Percentiles rank a stretch among this genome's conserved stretches.
phyloP scores from a whole-genome alignment of 2,888 invertebrate species.

The Laothoe populi region DNA sequence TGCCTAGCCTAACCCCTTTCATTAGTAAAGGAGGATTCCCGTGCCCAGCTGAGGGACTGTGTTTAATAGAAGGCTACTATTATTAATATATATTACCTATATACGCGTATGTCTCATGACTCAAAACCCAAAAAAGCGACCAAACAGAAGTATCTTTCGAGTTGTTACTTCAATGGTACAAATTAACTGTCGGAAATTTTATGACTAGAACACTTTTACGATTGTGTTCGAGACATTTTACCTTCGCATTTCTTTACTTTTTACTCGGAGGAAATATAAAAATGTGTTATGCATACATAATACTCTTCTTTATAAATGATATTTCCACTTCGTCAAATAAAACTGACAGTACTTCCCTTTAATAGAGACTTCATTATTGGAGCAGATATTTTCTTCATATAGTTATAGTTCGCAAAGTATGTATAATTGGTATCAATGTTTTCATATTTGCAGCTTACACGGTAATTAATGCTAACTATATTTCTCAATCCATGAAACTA shows the following conservation, averaged over 20 bases:
- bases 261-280: slow-evolving; percentile 15
- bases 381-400: not conserved
- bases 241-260: slow-evolving; percentile 23
- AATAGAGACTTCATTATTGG: not conserved
- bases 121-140: slow-evolving; percentile 35
- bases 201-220: slow-evolving; percentile 37
- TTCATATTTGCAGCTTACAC: too few relatives aligned
- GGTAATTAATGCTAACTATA: too few relatives aligned
- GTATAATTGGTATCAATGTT: too few relatives aligned
- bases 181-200: slow-evolving; percentile 57
- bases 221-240: slow-evolving; percentile 30
- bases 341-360: not conserved
- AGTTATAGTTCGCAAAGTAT: too few relatives aligned
- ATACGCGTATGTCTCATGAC: slow-evolving; percentile 2
- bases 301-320: slow-evolving; percentile 19
- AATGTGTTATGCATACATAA: slow-evolving; percentile 23
- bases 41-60: too few relatives aligned
- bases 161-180: slow-evolving; percentile 55
- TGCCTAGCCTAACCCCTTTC: too few relatives aligned
- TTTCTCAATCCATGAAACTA: too few relatives aligned
- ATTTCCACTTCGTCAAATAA: slow-evolving; percentile 13
- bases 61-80: too few relatives aligned
- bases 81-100: too few relatives aligned
- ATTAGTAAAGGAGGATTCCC: too few relatives aligned
- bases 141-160: slow-evolving; percentile 46